These are phyloP conservation scores for Lathronympha strigana DNA, from an alignment of 2,888 invertebrate genomes.

Conservation along the genomic window DNA sequence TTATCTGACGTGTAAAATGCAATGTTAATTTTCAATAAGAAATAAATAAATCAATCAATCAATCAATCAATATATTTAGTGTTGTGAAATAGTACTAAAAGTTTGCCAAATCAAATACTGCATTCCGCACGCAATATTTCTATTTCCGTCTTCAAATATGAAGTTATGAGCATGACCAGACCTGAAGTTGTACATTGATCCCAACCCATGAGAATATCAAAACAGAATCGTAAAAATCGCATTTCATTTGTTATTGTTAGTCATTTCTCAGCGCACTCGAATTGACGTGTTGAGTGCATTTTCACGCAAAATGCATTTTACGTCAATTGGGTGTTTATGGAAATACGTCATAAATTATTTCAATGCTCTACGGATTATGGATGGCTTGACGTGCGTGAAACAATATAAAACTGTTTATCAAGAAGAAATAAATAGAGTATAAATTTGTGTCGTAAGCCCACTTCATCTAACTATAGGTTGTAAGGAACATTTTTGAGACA, in stretches of 20 bases:
- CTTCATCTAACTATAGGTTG: neutral
- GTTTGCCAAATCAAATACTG: neutral
- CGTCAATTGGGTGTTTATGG: slow-evolving; percentile 27
- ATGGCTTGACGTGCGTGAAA: neutral
- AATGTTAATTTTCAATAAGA: no score
- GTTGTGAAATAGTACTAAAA: neutral
- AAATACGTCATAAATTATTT: slow-evolving; percentile 16
- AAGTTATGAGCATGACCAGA: slow-evolving; percentile 27
- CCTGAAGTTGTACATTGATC: slow-evolving; percentile 32
- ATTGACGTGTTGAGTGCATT: slow-evolving; percentile 32
- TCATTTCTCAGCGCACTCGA: slow-evolving; percentile 13
- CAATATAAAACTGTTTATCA: neutral
- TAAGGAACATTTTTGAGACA: neutral
- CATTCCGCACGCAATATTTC: neutral
- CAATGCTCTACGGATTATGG: slow-evolving; percentile 3
- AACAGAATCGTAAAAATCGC: slow-evolving; percentile 38
- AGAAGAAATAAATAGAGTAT: neutral
- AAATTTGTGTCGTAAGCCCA: neutral
- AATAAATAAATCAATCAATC: no score
- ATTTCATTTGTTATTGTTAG: slow-evolving; percentile 35
- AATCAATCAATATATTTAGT: no score
- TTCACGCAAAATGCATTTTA: slow-evolving; percentile 20
- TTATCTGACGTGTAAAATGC: no score
- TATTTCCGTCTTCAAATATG: neutral
- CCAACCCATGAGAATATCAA: slow-evolving; percentile 33